A percentile compares a stretch with the other conserved stretches of the same genome.
These are phyloP conservation scores for Cheilosia scutellata DNA, from an alignment of 2,888 invertebrate genomes.

Conservation along the genomic window DNA sequence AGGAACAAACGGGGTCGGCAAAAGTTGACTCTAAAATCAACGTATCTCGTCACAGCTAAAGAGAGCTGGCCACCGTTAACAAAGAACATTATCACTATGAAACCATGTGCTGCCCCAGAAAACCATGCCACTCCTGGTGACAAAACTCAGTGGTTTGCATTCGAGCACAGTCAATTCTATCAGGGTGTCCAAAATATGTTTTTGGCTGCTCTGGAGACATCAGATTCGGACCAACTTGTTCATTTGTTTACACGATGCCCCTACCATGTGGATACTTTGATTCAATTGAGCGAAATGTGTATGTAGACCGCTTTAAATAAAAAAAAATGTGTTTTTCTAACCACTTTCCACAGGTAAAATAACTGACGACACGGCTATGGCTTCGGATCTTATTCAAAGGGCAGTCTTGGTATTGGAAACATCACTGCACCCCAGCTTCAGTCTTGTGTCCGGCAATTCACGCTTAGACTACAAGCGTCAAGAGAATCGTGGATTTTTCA, in stretches of 20 bases:
- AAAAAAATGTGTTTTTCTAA: not conserved
- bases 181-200: constrained; percentile 90
- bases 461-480: constrained; percentile 91
- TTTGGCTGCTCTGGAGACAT: constrained; percentile 90
- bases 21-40: constrained; percentile 86
- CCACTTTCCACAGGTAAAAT: constrained; percentile 83
- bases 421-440: constrained; percentile 92
- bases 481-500: constrained; percentile 92
- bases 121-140: constrained; percentile 77
- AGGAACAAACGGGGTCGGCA: constrained; percentile 86
- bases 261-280: constrained; percentile 91
- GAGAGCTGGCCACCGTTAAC: constrained; percentile 89
- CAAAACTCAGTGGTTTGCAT: constrained; percentile 87
- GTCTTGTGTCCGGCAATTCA: constrained; percentile 89
- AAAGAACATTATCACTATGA: constrained; percentile 91
- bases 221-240: constrained; percentile 91
- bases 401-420: constrained; percentile 91
- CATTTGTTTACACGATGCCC: constrained; percentile 90
- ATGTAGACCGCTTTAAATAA: constrained; percentile 79
- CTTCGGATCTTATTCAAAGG: constrained; percentile 91
- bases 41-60: constrained; percentile 89
- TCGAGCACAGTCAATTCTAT: constrained; percentile 90
- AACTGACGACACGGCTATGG: constrained; percentile 91
- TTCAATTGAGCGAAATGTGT: constrained; percentile 92
- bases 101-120: constrained; percentile 84